Base-by-base conservation (phyloP, 2,797 vertebrate species). In the Danionella dracula region DNA sequence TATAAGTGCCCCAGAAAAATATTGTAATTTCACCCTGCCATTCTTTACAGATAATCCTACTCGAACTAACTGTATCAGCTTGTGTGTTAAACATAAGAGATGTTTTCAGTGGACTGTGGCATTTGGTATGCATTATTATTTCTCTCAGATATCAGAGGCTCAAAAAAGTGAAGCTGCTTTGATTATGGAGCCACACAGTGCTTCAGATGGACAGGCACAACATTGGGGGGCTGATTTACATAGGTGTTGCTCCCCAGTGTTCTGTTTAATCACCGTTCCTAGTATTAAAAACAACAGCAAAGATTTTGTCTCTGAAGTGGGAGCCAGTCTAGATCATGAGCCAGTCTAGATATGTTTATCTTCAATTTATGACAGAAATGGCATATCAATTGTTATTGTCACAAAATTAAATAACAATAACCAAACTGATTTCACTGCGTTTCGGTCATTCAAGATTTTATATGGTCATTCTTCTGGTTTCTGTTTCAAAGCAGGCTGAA, bases 201-300 rank as follows among this genome's bases (percentile, higher is more conserved):
- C 55, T 41, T 50, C 59, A 70, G 66, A 71, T 12, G 34, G 50
- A 82, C 79, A 81, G 70, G 46, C 49, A 58, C 71, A 82, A 73
- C 86, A 71, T 80, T 82, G 69, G 86, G 87, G 82, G 85, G 87
- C 82, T 89, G 88, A 90, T 90, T 88, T 78, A 80, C 54, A 76
- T 73, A 73, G 74, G 75, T 82, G 81, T 74, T 75, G 75, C 76
- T 76, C 69, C 11, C 63, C 70, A 29, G 69, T 15, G 44, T 49
- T 60, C 68, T 29, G 57, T 79, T 77, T 79, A 87, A 88, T 88
- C 86, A 87, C 72, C 75, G 42, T 56, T 55, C 55, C 75, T 77
- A 72, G 80, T 78, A 75, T 72, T 42, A 35, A 16, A 48, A 61
- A 64, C 46, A 37, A n/a, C 46, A 38, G 56, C 41, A 20, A 63